Conservation (phyloP, 2,113 vertebrate genomes). For the Xenopus laevis region DNA sequence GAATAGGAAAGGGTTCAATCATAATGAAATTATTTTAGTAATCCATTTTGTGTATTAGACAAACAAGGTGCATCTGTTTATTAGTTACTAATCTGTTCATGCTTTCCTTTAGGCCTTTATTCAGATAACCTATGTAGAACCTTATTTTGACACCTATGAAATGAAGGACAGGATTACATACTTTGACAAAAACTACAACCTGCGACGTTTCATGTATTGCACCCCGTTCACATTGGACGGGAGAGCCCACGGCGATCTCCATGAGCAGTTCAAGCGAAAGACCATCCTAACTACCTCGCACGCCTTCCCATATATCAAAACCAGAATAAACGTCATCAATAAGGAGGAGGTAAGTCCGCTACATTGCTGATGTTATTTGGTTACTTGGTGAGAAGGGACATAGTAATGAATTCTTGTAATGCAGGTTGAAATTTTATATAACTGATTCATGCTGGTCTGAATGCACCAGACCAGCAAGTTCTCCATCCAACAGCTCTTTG, state of each 20-base stretch:
- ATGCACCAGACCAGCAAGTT: no score
- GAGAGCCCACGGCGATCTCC: constrained; percentile 91
- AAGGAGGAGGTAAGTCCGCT: constrained; percentile 85
- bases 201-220: constrained; percentile 96
- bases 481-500: no score
- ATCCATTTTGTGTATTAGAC: no score
- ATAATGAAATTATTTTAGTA: no score
- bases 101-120: constrained; percentile 77
- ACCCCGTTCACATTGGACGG: constrained; percentile 96
- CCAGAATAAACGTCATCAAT: constrained; percentile 95
- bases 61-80: no score
- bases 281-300: constrained; percentile 94
- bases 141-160: constrained; percentile 95
- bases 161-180: constrained; percentile 99
- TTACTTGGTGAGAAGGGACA: not conserved
- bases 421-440: not conserved
- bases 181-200: constrained; percentile 97
- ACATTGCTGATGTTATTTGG: not conserved
- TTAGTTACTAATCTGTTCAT: not conserved
- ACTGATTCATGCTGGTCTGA: not conserved
- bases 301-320: constrained; percentile 98
- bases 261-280: constrained; percentile 96
- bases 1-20: no score
- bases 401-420: not conserved
- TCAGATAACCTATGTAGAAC: constrained; percentile 97